Evolutionary conservation across 2,888 invertebrate genomes (phyloP), one percentile per base, ranked within the genome.

Genomic region (Agrilus mali): DNA sequence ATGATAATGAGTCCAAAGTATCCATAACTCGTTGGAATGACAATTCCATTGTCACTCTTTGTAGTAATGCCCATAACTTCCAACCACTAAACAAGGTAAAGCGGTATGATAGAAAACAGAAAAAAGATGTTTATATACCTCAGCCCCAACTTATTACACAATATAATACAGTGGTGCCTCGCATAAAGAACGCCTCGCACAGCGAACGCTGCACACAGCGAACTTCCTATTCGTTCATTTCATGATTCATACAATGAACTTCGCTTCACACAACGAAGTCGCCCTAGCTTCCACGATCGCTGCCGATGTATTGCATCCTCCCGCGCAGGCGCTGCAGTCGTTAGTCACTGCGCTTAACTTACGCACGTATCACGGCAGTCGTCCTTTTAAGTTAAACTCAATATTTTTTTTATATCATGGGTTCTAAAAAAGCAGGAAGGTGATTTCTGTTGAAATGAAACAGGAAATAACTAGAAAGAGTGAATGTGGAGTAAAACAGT

Each of bases 391-490:
- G n/a, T 37, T 15, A 37, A 14, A 15, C 3, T 37, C 14, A 15
- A 15, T 37, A 15, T n/a, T 37, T n/a, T 14, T 14, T 37, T 17
- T 37, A 16, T 37, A 37, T 37, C 17, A 37, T 37, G 37, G 37
- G 15, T 37, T 37, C 37, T 44, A 44, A 42, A 42, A 44, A 44
- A 41, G 44, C 44, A 44, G 44, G 44, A 44, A 44, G 40, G 44
- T 44, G 44, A 44, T 44, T 44, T 44, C 44, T 44, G 22, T 44
- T 44, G 44, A 44, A 42, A 44, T 44, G 20, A 44, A 44, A 44
- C 44, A 44, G 34, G 44, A 44, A 44, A 44, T 44, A 43, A 44
- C 42, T 44, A 44, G 37, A 37, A 37, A 16, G 16, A 37, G 37
- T 37, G 37, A 37, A 37, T 37, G 37, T 37, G 37, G 37, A 12